Evolutionary conservation across 2,113 vertebrate genomes (phyloP).

Genomic region (Nymphicus hollandicus): DNA sequence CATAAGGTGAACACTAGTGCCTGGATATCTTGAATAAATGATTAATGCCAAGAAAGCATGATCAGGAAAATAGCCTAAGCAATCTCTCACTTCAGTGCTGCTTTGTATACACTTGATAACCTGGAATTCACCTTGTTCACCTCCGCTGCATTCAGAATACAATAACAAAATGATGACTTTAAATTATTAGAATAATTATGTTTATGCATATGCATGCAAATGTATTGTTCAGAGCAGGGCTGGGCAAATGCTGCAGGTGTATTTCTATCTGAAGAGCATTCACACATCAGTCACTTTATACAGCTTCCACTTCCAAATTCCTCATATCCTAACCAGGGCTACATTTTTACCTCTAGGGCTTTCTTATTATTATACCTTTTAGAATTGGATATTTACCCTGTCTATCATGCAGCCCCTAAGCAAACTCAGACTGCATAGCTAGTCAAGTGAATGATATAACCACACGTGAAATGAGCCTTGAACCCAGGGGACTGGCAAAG

Average conservation of each 20-base stretch:
- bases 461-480: background rate
- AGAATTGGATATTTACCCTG: background rate
- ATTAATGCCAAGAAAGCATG: background rate
- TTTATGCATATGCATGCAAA: background rate
- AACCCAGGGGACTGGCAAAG: background rate
- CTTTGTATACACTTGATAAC: background rate
- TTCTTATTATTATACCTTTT: background rate
- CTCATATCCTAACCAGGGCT: background rate
- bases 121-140: background rate
- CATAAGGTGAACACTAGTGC: background rate
- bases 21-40: background rate
- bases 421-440: background rate
- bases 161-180: fast-evolving
- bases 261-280: background rate
- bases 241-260: background rate
- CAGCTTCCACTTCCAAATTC: background rate
- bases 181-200: background rate
- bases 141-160: background rate
- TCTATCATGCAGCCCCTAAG: background rate
- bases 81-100: background rate
- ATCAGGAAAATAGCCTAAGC: background rate
- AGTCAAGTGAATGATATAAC: background rate
- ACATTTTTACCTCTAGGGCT: background rate
- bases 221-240: background rate
- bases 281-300: background rate